A percentile compares a stretch with the other conserved stretches of the same genome.
phyloP scores from a whole-genome alignment of 1,140 invertebrate species.

The Anadara kagoshimensis region DNA sequence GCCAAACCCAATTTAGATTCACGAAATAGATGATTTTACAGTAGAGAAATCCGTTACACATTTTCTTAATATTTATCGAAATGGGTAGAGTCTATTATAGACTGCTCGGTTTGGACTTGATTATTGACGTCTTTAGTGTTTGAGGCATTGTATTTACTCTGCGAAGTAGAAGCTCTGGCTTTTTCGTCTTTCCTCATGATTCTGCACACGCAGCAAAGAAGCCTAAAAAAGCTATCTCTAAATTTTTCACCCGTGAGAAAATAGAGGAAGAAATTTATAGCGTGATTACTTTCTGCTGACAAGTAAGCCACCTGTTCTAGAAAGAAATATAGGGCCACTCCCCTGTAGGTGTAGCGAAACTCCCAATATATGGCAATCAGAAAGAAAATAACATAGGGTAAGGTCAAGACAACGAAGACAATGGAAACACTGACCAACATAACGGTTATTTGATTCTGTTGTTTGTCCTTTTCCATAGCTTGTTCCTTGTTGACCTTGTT shows the following conservation, averaged over 20 bases:
- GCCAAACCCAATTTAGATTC: too few species aligned
- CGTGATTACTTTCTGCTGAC: constrained; percentile 62
- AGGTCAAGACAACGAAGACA: constrained; percentile 52
- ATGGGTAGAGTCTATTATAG: too few species aligned
- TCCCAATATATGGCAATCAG: constrained; percentile 46
- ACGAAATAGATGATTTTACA: too few species aligned
- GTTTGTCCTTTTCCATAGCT: constrained; percentile 45
- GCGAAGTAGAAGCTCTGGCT: too few species aligned
- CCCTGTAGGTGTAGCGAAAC: constrained; percentile 14
- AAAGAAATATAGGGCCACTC: constrained; percentile 36
- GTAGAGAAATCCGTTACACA: too few species aligned
- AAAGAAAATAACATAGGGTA: constrained; percentile 62
- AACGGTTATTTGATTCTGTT: constrained; percentile 57
- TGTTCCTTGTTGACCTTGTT: constrained; percentile 37
- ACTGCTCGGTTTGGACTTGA: too few species aligned
- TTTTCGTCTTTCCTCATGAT: too few species aligned
- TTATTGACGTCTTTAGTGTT: too few species aligned
- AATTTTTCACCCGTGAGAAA: constrained; percentile 61
- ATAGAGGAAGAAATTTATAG: too few species aligned
- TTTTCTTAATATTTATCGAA: too few species aligned
- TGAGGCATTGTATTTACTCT: too few species aligned
- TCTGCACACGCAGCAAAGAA: constrained; percentile 45
- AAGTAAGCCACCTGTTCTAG: constrained; percentile 52
- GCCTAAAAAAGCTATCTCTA: constrained; percentile 51
- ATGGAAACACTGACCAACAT: constrained; percentile 60